Conservation (phyloP, 2,797 vertebrate genomes). For the Tragelaphus oryx region DNA sequence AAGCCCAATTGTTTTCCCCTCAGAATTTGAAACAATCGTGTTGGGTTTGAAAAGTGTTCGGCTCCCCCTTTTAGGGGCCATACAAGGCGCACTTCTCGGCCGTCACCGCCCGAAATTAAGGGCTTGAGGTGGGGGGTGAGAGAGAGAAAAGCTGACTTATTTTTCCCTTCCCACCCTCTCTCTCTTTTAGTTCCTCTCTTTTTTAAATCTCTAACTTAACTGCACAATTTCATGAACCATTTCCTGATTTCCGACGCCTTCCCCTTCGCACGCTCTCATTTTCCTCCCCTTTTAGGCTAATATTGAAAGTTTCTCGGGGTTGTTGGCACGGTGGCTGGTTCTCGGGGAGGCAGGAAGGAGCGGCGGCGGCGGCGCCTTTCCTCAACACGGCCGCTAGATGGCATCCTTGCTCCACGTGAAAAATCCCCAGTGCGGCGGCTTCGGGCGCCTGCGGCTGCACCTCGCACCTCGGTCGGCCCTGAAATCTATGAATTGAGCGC, state of each 20-base stretch:
- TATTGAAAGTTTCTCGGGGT: slow-evolving; percentile 51
- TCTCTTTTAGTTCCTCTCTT: not conserved
- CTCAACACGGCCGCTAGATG: slow-evolving; percentile 84
- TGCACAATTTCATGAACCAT: slow-evolving; percentile 30
- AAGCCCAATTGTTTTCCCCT: slow-evolving; percentile 81
- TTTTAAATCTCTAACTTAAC: slow-evolving; percentile 2
- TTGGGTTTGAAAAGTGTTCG: slow-evolving; percentile 73
- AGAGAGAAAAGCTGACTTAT: accelerated
- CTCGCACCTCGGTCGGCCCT: slow-evolving; percentile 54
- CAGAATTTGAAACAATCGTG: slow-evolving; percentile 76
- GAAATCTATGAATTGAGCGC: not conserved
- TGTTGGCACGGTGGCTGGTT: accelerated
- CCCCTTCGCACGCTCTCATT: not conserved
- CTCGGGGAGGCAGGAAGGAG: not conserved
- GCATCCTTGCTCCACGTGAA: slow-evolving; percentile 87
- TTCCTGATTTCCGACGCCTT: slow-evolving; percentile 28
- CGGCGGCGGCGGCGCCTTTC: not conserved
- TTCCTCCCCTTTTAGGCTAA: slow-evolving; percentile 30
- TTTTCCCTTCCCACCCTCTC: not conserved
- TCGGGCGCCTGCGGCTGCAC: not conserved
- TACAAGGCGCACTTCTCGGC: not conserved
- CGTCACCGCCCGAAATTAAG: not conserved
- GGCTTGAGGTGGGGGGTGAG: not conserved
- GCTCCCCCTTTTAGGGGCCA: slow-evolving; percentile 40
- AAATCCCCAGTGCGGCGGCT: not conserved